Percentiles rank a stretch among this genome's conserved stretches.
Evolutionary conservation across 1,140 invertebrate genomes (phyloP).

Genomic region (Diorhabda sublineata): DNA sequence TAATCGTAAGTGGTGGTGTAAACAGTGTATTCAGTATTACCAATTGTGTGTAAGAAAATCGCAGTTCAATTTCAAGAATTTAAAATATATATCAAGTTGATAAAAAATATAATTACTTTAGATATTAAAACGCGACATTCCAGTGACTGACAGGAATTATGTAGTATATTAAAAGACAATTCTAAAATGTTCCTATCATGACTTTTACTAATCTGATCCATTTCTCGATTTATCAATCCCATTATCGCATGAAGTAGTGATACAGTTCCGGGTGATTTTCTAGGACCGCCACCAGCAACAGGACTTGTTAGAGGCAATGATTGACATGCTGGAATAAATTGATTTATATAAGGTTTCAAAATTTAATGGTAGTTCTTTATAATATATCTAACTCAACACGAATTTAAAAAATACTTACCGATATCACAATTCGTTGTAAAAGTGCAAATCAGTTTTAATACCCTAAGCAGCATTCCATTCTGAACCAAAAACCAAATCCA

Average conservation of each 20-base stretch:
- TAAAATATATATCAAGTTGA: too few relatives aligned
- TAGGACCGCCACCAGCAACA: conserved; percentile 50
- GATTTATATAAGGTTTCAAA: conserved; percentile 7
- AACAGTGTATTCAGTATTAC: too few relatives aligned
- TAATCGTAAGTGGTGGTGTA: too few relatives aligned
- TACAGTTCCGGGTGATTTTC: conserved; percentile 51
- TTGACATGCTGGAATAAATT: conserved; percentile 45
- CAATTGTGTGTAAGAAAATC: too few relatives aligned
- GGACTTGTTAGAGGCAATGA: conserved; percentile 52
- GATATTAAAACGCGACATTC: conserved; percentile 53
- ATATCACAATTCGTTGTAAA: conserved; percentile 51
- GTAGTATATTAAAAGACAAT: conserved; percentile 50
- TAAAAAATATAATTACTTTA: conserved; percentile 46
- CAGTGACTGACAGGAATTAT: conserved; percentile 49
- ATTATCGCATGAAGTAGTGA: conserved; percentile 52
- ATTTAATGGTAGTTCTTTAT: neutral
- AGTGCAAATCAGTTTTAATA: conserved; percentile 53
- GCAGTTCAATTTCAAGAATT: too few relatives aligned
- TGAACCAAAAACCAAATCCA: conserved; percentile 53
- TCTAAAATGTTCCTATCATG: conserved; percentile 48
- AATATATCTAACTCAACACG: neutral
- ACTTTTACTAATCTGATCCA: conserved; percentile 47
- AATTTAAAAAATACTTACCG: conserved; percentile 41
- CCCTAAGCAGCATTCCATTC: conserved; percentile 44
- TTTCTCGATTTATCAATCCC: conserved; percentile 49